A percentile compares a stretch with the other conserved stretches of the same genome.
Evolutionary conservation across 2,113 vertebrate species (phyloP).

Genomic region (Pseudopodoces humilis): DNA sequence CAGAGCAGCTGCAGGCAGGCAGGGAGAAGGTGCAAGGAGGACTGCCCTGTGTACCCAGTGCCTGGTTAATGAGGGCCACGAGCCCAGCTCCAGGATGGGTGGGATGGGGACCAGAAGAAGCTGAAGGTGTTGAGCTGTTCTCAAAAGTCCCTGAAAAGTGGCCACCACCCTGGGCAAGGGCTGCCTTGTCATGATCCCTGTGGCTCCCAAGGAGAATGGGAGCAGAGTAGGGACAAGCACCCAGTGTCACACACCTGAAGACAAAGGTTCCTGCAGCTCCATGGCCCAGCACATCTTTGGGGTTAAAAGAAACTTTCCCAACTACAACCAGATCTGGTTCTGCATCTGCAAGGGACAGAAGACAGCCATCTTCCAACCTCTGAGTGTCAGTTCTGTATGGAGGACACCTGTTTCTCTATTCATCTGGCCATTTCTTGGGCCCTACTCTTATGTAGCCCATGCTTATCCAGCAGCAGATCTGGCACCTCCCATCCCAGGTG

Average conservation of each 20-base stretch:
- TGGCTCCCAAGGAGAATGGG: not conserved
- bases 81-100: not conserved
- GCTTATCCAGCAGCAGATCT: not conserved
- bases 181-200: accelerated
- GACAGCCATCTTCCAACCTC: not conserved
- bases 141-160: not conserved
- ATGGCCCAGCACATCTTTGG: slow-evolving; percentile 86
- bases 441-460: not conserved
- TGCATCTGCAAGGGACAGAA: not conserved
- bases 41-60: not conserved
- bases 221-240: no score
- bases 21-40: accelerated
- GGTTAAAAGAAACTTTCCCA: slow-evolving; percentile 92
- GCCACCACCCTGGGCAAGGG: not conserved
- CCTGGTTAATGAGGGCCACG: accelerated
- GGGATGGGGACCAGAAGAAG: not conserved
- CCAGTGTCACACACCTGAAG: slow-evolving; percentile 79
- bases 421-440: not conserved
- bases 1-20: not conserved
- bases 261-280: slow-evolving; percentile 94
- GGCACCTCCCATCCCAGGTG: not conserved
- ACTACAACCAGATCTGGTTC: slow-evolving; percentile 75
- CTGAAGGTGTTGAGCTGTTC: not conserved
- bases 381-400: not conserved
- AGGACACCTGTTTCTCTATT: not conserved